Percentiles rank a stretch among this genome's conserved stretches.
phyloP scores from a whole-genome alignment of 2,888 invertebrate species.

The Sepioteuthis lessoniana region DNA sequence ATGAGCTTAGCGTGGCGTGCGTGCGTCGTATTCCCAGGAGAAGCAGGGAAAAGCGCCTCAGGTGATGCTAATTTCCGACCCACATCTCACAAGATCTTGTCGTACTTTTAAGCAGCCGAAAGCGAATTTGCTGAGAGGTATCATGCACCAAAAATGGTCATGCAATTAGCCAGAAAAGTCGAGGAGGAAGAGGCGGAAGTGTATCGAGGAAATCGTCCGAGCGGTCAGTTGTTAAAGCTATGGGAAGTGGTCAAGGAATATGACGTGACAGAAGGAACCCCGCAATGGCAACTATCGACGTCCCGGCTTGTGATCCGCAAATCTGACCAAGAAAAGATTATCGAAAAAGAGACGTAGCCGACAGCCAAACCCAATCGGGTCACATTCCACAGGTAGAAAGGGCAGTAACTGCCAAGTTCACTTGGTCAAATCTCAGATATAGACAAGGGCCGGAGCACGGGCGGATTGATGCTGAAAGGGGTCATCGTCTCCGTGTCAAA shows the following conservation, averaged over 20 bases:
- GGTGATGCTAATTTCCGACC: background rate
- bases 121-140: background rate
- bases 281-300: background rate
- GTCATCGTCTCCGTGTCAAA: background rate
- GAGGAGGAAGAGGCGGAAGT: background rate
- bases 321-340: background rate
- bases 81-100: background rate
- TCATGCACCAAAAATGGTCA: background rate
- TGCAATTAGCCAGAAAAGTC: background rate
- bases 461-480: conserved; percentile 4
- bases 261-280: background rate
- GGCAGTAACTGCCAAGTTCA: background rate
- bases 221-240: background rate
- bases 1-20: background rate
- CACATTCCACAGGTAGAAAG: background rate
- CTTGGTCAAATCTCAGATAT: conserved; percentile 33
- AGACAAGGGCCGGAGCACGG: background rate
- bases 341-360: background rate
- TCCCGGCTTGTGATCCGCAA: background rate
- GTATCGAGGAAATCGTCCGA: too few relatives aligned
- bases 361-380: background rate
- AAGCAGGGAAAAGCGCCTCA: background rate
- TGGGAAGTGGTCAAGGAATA: background rate
- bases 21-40: background rate
- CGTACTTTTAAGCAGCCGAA: background rate